Evolutionary conservation across 2,888 invertebrate species (phyloP).

Genomic region (Agonopterix heracliana): DNA sequence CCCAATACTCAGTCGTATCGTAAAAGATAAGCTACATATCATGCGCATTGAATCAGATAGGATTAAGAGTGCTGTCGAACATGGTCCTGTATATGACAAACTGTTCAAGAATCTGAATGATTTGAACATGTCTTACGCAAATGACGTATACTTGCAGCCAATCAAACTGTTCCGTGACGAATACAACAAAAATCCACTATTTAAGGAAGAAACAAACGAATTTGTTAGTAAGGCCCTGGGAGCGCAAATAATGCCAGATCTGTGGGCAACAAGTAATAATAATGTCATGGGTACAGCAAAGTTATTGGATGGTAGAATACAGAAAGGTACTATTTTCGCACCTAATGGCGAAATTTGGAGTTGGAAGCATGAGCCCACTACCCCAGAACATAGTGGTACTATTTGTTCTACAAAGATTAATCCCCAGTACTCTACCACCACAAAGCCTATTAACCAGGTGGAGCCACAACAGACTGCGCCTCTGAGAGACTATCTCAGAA

Average conservation of each 20-base stretch:
- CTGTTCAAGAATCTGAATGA: conserved; percentile 71
- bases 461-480: conserved; percentile 66
- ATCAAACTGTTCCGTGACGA: conserved; percentile 74
- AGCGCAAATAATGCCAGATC: conserved; percentile 60
- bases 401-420: conserved; percentile 66
- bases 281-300: conserved; percentile 61
- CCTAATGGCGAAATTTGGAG: conserved; percentile 74
- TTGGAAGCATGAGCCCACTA: conserved; percentile 70
- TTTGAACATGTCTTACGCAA: conserved; percentile 65
- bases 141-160: conserved; percentile 74
- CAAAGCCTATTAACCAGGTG: conserved; percentile 59
- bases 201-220: conserved; percentile 73
- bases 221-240: conserved; percentile 66
- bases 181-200: conserved; percentile 69
- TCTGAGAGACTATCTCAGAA: conserved; percentile 55
- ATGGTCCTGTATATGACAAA: conserved; percentile 77
- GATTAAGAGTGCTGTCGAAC: conserved; percentile 77
- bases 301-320: conserved; percentile 55
- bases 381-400: conserved; percentile 63
- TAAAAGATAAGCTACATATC: conserved; percentile 69
- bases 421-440: conserved; percentile 64
- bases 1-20: conserved; percentile 61
- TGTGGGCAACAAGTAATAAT: conserved; percentile 58
- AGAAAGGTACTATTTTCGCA: conserved; percentile 70
- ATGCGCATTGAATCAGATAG: conserved; percentile 74